Evolutionary conservation across 2,113 vertebrate genomes (phyloP).

Genomic region (Campylorhamphus procurvoides): DNA sequence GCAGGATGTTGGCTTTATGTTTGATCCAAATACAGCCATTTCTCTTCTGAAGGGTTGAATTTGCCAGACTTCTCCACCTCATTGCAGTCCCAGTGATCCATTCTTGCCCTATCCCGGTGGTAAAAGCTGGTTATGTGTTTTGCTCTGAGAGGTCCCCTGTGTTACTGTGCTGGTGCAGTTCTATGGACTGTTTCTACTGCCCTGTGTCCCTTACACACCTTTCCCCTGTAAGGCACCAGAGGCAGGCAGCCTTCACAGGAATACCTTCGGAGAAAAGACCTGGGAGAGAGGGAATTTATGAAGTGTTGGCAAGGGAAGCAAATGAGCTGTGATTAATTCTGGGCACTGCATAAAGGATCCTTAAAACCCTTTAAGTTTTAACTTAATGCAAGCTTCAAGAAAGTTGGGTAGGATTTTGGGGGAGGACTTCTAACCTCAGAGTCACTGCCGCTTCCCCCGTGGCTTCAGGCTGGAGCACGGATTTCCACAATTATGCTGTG

Average conservation of each 20-base stretch:
- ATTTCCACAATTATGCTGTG: constrained; percentile 70
- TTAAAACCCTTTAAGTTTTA: background rate
- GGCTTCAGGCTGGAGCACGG: constrained; percentile 55
- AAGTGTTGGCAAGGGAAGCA: background rate
- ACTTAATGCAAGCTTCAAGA: background rate
- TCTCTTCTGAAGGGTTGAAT: background rate
- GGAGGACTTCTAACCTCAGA: constrained; percentile 36
- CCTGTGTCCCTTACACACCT: background rate
- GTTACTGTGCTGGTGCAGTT: background rate
- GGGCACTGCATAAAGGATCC: background rate
- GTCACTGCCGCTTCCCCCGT: constrained; percentile 46
- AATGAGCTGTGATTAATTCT: constrained; percentile 4
- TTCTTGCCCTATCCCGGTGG: background rate
- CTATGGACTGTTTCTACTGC: background rate
- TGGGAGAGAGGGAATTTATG: background rate
- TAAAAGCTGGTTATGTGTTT: background rate
- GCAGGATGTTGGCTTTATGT: constrained; percentile 35
- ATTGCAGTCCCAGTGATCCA: background rate
- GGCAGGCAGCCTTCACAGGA: background rate
- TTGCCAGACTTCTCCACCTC: background rate
- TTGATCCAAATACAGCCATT: constrained; percentile 9
- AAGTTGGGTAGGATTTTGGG: background rate
- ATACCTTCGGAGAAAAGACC: background rate
- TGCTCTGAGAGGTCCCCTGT: background rate
- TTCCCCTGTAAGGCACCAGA: background rate